Evolutionary conservation across 2,888 invertebrate genomes (phyloP).

Genomic region (Macaria liturata): DNA sequence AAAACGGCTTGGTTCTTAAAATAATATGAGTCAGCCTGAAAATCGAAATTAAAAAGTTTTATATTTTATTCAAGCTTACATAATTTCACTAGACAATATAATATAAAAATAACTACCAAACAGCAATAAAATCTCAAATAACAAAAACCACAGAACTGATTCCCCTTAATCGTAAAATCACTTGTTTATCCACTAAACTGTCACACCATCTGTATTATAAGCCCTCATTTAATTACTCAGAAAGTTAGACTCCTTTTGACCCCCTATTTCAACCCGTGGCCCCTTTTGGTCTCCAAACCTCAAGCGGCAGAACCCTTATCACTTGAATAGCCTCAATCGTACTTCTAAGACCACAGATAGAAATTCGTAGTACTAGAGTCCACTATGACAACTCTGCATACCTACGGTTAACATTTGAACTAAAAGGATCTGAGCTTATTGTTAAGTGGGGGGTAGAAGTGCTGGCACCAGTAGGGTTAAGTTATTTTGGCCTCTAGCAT

Average conservation of each 20-base stretch:
- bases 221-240: constrained; percentile 35
- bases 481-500: background rate
- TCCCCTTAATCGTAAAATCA: constrained; percentile 5
- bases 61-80: too few species aligned
- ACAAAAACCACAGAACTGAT: too few species aligned
- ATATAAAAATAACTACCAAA: too few species aligned
- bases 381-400: background rate
- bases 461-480: too few species aligned
- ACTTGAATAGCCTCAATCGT: constrained; percentile 14
- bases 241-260: constrained; percentile 23
- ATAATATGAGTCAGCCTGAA: too few species aligned
- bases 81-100: too few species aligned
- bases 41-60: too few species aligned
- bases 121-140: too few species aligned
- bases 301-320: constrained; percentile 20
- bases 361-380: constrained; percentile 4
- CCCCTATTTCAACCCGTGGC: background rate
- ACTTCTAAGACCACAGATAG: constrained; percentile 16
- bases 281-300: constrained; percentile 7
- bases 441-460: too few species aligned
- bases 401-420: too few species aligned
- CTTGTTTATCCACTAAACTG: constrained; percentile 22
- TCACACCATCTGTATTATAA: constrained; percentile 18
- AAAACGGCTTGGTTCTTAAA: too few species aligned
- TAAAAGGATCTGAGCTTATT: too few species aligned